Conservation (phyloP, 2,797 vertebrate species). For the Gymnoscopelus braueri region DNA sequence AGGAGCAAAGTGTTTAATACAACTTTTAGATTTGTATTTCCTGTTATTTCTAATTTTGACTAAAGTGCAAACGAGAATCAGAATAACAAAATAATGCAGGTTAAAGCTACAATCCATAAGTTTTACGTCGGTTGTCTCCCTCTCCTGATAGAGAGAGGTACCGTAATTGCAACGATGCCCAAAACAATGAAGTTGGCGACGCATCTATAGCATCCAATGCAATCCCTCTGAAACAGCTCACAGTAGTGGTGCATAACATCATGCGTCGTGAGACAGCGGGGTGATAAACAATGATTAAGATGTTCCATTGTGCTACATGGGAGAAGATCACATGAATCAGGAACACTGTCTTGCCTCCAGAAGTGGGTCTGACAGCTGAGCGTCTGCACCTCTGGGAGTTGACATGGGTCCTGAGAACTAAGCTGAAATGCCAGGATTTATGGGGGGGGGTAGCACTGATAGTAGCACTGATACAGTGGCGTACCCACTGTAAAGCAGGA, state of each 20-base stretch:
- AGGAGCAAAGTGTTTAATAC: conserved; percentile 56
- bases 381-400: conserved; percentile 54
- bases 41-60: conserved; percentile 56
- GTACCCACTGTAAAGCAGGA: no score
- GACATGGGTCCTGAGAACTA: conserved; percentile 55
- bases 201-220: conserved; percentile 2
- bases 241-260: conserved; percentile 10
- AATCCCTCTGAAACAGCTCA: conserved; percentile 32
- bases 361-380: conserved; percentile 53
- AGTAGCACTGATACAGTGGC: neutral
- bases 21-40: conserved; percentile 61
- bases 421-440: conserved; percentile 35
- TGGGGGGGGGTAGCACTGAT: no score
- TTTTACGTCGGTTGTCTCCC: no score
- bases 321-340: conserved; percentile 40
- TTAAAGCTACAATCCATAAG: no score
- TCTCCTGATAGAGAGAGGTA: no score
- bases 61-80: conserved; percentile 53
- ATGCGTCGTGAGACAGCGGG: conserved; percentile 44
- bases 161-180: no score
- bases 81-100: neutral
- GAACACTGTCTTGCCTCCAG: conserved; percentile 34
- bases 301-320: conserved; percentile 51
- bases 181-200: no score
- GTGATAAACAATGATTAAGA: conserved; percentile 56